Conservation (phyloP, 2,888 invertebrate species). For the Coleophora deauratella region DNA sequence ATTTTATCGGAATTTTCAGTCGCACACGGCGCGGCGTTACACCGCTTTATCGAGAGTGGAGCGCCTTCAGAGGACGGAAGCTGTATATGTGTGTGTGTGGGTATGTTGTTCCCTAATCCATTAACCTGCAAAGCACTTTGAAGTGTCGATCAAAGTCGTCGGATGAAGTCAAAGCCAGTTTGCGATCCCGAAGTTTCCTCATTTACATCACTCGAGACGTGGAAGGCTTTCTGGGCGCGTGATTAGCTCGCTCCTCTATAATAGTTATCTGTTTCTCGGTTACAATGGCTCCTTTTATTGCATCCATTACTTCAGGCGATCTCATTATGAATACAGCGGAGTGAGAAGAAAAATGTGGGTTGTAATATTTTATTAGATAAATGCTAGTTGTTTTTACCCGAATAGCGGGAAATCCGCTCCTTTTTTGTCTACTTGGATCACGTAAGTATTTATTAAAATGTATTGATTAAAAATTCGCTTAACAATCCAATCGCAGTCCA, state of each 20-base stretch:
- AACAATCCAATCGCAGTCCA: too few relatives aligned
- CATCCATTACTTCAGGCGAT: slow-evolving; percentile 10
- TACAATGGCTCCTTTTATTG: slow-evolving; percentile 39
- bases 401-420: too few relatives aligned
- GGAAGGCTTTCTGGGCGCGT: slow-evolving; percentile 50
- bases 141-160: slow-evolving; percentile 61
- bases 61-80: background rate
- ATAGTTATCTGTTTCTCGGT: slow-evolving; percentile 36
- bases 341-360: too few relatives aligned
- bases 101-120: slow-evolving; percentile 11
- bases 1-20: background rate
- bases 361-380: too few relatives aligned
- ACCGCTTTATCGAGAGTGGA: background rate
- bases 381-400: too few relatives aligned
- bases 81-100: background rate
- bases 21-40: background rate
- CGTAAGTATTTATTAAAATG: too few relatives aligned
- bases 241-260: slow-evolving; percentile 36
- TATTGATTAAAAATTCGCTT: too few relatives aligned
- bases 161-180: slow-evolving; percentile 52
- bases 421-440: too few relatives aligned
- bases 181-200: slow-evolving; percentile 58
- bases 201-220: slow-evolving; percentile 61
- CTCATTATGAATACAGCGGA: slow-evolving; percentile 1
- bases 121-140: slow-evolving; percentile 29